A percentile compares a stretch with the other conserved stretches of the same genome.
Evolutionary conservation across 2,888 invertebrate genomes (phyloP).

Genomic region (Ecliptopera silaceata): DNA sequence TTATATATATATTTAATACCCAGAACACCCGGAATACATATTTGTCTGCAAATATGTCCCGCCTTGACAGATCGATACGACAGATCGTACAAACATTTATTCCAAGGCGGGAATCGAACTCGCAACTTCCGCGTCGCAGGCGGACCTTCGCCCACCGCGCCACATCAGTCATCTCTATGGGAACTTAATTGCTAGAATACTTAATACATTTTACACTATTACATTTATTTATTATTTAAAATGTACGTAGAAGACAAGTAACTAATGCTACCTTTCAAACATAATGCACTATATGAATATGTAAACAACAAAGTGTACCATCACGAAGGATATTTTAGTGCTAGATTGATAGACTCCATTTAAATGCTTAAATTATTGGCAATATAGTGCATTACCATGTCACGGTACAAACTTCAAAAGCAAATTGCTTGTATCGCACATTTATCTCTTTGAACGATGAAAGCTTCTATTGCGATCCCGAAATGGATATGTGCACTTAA

Average conservation of each 20-base stretch:
- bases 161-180: too few relatives aligned
- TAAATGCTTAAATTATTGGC: conserved; percentile 62
- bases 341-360: conserved; percentile 57
- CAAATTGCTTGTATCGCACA: conserved; percentile 68
- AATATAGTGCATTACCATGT: conserved; percentile 69
- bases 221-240: too few relatives aligned
- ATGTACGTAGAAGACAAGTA: neutral
- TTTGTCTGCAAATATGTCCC: too few relatives aligned
- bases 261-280: conserved; percentile 5
- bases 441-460: conserved; percentile 71
- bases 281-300: conserved; percentile 23
- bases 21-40: too few relatives aligned
- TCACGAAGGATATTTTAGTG: conserved; percentile 48
- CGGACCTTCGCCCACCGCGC: too few relatives aligned
- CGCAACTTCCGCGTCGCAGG: too few relatives aligned
- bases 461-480: conserved; percentile 68
- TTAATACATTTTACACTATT: too few relatives aligned
- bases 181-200: too few relatives aligned
- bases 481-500: conserved; percentile 76
- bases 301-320: conserved; percentile 26
- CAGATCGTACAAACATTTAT: too few relatives aligned
- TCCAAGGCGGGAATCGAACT: too few relatives aligned
- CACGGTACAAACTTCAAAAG: conserved; percentile 67
- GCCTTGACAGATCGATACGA: too few relatives aligned
- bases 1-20: too few relatives aligned